Conservation (phyloP, 2,888 invertebrate genomes). For the Mongoloraphidia duomilia region DNA sequence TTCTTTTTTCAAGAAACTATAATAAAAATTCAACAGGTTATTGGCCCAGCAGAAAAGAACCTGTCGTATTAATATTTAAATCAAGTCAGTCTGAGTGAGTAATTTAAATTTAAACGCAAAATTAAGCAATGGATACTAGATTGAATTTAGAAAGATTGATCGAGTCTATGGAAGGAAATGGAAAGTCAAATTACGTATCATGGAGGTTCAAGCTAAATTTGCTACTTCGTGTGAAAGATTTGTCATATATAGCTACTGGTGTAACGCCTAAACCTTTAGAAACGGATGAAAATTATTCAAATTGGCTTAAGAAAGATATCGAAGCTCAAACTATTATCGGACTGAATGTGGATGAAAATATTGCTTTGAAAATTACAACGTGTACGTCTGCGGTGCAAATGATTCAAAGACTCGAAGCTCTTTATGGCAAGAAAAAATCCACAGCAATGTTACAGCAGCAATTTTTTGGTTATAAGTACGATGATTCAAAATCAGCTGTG, state of each 20-base stretch:
- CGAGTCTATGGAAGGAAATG: neutral
- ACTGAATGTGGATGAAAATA: neutral
- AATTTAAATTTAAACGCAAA: too few species aligned
- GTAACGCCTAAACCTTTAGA: neutral
- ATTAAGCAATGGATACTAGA: too few species aligned
- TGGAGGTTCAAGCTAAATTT: conserved; percentile 1
- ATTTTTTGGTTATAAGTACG: neutral
- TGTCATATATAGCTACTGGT: neutral
- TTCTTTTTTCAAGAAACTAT: too few species aligned
- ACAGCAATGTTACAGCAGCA: neutral
- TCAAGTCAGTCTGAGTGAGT: too few species aligned
- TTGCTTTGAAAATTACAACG: neutral
- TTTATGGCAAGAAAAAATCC: neutral
- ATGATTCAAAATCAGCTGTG: neutral
- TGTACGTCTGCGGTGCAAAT: neutral
- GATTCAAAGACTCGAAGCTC: neutral
- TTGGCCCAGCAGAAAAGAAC: too few species aligned
- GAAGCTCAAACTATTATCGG: neutral
- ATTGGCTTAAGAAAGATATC: neutral
- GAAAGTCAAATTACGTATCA: neutral
- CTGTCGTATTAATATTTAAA: too few species aligned
- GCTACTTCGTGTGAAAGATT: neutral
- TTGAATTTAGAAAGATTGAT: too few species aligned
- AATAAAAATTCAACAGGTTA: too few species aligned
- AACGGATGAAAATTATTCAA: too few species aligned